These are phyloP conservation scores for Ricordea florida DNA, from an alignment of 92 coral and sea anemone species.

Conservation along the genomic window DNA sequence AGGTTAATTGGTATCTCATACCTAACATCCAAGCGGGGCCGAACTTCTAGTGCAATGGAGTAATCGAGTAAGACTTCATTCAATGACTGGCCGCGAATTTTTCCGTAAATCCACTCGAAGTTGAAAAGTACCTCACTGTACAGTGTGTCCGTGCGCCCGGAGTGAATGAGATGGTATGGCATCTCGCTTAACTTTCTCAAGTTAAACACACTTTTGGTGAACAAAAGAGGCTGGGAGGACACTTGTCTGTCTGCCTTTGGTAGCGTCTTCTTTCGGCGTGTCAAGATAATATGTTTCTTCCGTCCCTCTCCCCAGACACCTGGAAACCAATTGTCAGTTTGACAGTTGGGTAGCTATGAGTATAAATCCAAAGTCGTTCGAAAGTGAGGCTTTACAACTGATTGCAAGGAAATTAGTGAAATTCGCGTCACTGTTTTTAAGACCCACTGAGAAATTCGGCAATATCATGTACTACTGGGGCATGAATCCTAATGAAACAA, in stretches of 20 bases:
- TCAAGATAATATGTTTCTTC: constrained; percentile 72
- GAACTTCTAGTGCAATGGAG: constrained; percentile 56
- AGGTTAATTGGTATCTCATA: constrained; percentile 3
- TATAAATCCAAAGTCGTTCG: background rate
- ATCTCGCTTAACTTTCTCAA: constrained; percentile 79
- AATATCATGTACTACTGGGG: too few species aligned
- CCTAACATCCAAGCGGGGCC: constrained; percentile 65
- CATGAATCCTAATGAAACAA: too few species aligned
- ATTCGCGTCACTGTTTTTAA: too few species aligned
- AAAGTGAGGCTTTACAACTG: background rate
- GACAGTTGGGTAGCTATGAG: background rate
- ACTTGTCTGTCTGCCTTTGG: constrained; percentile 89
- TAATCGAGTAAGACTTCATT: constrained; percentile 69
- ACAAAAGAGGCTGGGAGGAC: constrained; percentile 75
- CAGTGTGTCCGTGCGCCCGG: constrained; percentile 40
- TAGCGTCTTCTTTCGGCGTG: constrained; percentile 77
- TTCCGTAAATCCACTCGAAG: constrained; percentile 81
- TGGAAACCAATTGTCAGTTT: background rate
- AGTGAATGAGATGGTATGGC: constrained; percentile 70
- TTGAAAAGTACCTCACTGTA: constrained; percentile 68
- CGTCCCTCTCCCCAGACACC: constrained; percentile 84
- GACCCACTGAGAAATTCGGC: too few species aligned
- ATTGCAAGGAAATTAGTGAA: too few species aligned
- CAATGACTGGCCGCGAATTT: constrained; percentile 69
- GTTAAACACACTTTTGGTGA: constrained; percentile 75